Base-by-base conservation (phyloP, 2,797 vertebrate species). In the Onychomys arenicola region DNA sequence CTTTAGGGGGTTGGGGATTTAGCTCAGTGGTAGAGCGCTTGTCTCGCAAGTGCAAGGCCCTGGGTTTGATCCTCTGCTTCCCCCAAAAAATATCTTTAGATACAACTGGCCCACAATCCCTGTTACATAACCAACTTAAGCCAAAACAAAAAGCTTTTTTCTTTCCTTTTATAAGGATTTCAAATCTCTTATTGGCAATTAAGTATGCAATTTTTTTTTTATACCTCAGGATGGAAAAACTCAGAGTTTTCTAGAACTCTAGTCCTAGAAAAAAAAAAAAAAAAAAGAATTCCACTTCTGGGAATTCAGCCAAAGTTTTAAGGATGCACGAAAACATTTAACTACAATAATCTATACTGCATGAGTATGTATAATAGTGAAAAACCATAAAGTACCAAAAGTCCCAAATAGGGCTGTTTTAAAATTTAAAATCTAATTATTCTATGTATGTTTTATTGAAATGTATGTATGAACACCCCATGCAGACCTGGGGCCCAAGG, bases 251-350 rank as follows among this genome's bases (percentile, higher is more conserved):
- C 40, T 27, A 76, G 23, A 94, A 23, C 32, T 86, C 11, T 7
- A 86, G 40, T 91, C 93, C 6, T 91, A 2, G 73, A n/a, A n/a
- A n/a, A n/a, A n/a, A n/a, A n/a, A n/a, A n/a, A n/a, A 92, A 95
- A n/a, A n/a, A n/a, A n/a, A n/a, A n/a, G 92, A 95, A 95, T 96
- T 78, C 49, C 32, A 89, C 52, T 78, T 95, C 17, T 87, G 76
- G 29, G 29, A 94, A 95, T 65, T 96, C 89, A 86, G 17, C 25
- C 73, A 85, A 95, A 94, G 67, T 81, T 37, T 14, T 63, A 76
- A 85, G n/a, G 17, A 82, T 81, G 16, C 76, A 95, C 17, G 93
- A 17, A 96, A 94, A 87, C 61, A 86, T 91, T 97, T 91, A 95
- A 82, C 63, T 29, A 75, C 1, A 96, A 93, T 71, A 90, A 87